These are phyloP conservation scores for Leptinotarsa rubiginosa DNA, from an alignment of 2,888 invertebrate species.

Conservation along the genomic window DNA sequence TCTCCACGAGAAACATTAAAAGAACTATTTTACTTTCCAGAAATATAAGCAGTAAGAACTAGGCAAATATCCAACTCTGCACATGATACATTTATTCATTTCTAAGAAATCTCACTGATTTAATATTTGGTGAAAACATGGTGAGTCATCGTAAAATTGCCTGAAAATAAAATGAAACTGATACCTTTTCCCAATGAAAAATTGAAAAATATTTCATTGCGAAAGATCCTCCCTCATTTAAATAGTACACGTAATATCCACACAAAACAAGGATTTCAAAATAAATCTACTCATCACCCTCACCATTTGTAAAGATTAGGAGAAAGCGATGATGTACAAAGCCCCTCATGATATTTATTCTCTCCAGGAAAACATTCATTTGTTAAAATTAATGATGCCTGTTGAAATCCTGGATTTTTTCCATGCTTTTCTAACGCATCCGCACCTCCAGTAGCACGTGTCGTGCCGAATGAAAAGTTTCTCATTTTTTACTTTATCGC, in stretches of 20 bases:
- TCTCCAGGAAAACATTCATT: constrained; percentile 42
- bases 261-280: constrained; percentile 22
- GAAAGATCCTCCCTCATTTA: neutral
- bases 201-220: neutral
- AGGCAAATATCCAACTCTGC: neutral
- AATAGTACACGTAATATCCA: constrained; percentile 3
- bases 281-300: constrained; percentile 29
- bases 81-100: too few relatives aligned
- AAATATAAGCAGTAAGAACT: neutral
- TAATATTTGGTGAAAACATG: too few relatives aligned
- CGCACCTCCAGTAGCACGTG: constrained; percentile 29
- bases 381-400: constrained; percentile 46
- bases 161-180: neutral
- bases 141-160: too few relatives aligned
- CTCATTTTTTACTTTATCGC: constrained; percentile 27
- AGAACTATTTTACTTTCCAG: neutral
- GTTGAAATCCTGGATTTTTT: constrained; percentile 38
- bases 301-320: constrained; percentile 37
- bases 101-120: too few relatives aligned
- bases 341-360: constrained; percentile 34
- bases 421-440: constrained; percentile 32
- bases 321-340: constrained; percentile 33
- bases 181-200: neutral
- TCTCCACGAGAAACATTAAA: neutral
- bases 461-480: neutral